These are phyloP conservation scores for Nasonia vitripennis DNA, from an alignment of 1,140 invertebrate genomes.

Conservation along the genomic window DNA sequence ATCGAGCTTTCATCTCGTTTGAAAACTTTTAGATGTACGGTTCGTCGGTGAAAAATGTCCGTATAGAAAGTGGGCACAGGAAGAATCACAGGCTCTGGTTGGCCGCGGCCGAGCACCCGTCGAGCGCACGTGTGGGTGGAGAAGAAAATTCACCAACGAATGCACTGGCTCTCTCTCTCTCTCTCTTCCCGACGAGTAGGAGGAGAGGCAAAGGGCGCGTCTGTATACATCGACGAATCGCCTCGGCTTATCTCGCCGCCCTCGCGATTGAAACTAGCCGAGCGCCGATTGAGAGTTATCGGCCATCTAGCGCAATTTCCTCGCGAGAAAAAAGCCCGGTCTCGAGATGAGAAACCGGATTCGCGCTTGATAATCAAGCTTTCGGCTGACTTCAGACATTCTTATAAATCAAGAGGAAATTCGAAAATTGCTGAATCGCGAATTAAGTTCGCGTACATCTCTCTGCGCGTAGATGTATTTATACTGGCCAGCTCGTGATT, in stretches of 20 bases:
- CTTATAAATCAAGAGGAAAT: slow-evolving; percentile 32
- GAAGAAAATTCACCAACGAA: slow-evolving; percentile 34
- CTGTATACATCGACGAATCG: slow-evolving; percentile 35
- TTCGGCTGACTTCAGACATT: slow-evolving; percentile 1
- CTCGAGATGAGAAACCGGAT: slow-evolving; percentile 18
- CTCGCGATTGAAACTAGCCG: slow-evolving; percentile 40
- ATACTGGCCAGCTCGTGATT: not conserved
- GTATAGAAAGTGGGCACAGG: too few relatives aligned
- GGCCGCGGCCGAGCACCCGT: not conserved
- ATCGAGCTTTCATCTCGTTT: too few relatives aligned
- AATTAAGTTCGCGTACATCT: slow-evolving; percentile 26
- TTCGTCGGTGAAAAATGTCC: not conserved
- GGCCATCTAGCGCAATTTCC: not conserved
- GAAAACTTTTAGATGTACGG: not conserved
- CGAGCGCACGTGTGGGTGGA: slow-evolving; percentile 7
- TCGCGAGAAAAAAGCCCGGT: not conserved
- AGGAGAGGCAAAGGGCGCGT: slow-evolving; percentile 26
- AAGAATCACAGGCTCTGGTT: not conserved
- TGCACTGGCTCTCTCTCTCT: not conserved
- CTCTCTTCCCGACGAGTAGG: too few relatives aligned
- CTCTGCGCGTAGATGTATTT: not conserved
- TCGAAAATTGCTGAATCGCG: slow-evolving; percentile 41
- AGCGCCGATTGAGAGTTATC: slow-evolving; percentile 27
- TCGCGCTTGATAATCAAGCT: slow-evolving; percentile 20
- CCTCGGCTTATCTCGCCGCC: slow-evolving; percentile 9